Evolutionary conservation across 2,888 invertebrate genomes (phyloP).

Genomic region (Uloborus plumipes): DNA sequence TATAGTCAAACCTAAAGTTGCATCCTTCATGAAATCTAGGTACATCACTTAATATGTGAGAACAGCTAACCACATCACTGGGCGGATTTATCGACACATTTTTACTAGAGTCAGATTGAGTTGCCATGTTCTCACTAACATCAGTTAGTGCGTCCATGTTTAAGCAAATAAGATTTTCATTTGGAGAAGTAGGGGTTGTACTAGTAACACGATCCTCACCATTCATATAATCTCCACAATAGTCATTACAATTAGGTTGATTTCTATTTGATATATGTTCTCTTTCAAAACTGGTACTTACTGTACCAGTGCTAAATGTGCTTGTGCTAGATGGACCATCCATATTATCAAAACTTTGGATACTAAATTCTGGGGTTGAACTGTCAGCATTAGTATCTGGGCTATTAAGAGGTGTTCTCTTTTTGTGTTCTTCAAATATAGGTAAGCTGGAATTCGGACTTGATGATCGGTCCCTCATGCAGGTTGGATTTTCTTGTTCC

Average conservation of each 20-base stretch:
- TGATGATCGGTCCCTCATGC: conserved; percentile 60
- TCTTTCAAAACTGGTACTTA: conserved; percentile 36
- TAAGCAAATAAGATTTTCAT: conserved; percentile 50
- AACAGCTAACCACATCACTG: conserved; percentile 55
- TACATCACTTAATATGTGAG: conserved; percentile 46
- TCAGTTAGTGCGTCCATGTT: conserved; percentile 43
- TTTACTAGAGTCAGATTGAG: conserved; percentile 46
- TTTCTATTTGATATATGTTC: conserved; percentile 32
- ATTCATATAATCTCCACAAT: conserved; percentile 48
- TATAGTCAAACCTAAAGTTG: conserved; percentile 54
- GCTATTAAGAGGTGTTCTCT: conserved; percentile 50
- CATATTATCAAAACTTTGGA: conserved; percentile 46
- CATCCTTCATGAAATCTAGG: conserved; percentile 57
- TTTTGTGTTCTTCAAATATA: conserved; percentile 56
- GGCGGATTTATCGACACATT: conserved; percentile 53
- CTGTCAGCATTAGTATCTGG: conserved; percentile 59
- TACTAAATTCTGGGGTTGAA: conserved; percentile 52
- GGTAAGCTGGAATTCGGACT: conserved; percentile 53
- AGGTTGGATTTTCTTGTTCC: conserved; percentile 76
- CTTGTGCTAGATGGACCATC: conserved; percentile 59
- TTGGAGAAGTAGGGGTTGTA: conserved; percentile 45
- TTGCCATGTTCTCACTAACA: conserved; percentile 40
- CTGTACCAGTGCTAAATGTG: conserved; percentile 42
- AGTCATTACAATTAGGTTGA: conserved; percentile 41
- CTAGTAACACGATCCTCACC: conserved; percentile 54